phyloP scores from a whole-genome alignment of 2,888 invertebrate genomes.

The Tanypteryx hageni region DNA sequence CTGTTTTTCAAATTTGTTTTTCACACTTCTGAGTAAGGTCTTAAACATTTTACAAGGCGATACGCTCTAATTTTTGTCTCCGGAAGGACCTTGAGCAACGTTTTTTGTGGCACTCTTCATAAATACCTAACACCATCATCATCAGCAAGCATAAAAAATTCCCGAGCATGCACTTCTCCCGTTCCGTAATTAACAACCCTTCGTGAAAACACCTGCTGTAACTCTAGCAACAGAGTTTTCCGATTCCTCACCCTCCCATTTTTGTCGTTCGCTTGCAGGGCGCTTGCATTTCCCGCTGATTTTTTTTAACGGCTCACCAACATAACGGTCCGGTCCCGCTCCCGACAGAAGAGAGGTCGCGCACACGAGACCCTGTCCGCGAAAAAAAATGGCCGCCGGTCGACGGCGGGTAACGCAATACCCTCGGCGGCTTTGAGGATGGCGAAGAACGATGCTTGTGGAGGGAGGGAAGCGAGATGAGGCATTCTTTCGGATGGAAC shows the following conservation, averaged over 20 bases:
- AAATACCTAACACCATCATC: too few species aligned
- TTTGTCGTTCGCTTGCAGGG: not conserved
- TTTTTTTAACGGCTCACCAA: slow-evolving; percentile 26
- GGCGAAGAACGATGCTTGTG: not conserved
- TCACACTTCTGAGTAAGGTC: too few species aligned
- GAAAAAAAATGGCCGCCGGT: not conserved
- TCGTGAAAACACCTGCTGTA: not conserved
- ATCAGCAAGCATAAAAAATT: not conserved
- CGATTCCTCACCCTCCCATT: not conserved
- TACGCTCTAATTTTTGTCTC: not conserved
- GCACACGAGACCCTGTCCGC: slow-evolving; percentile 25
- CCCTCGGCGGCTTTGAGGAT: not conserved
- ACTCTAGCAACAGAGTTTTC: not conserved
- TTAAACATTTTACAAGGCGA: too few species aligned
- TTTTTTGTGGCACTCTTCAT: not conserved
- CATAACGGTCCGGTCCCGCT: slow-evolving; percentile 35
- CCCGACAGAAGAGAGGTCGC: not conserved
- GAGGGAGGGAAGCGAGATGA: not conserved
- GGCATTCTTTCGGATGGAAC: not conserved
- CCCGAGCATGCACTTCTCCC: not conserved
- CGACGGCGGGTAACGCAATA: slow-evolving; percentile 1
- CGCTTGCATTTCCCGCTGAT: slow-evolving; percentile 1
- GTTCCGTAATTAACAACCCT: not conserved
- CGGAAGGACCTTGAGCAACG: not conserved
- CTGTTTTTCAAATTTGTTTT: too few species aligned